A percentile compares a stretch with the other conserved stretches of the same genome.
These are phyloP conservation scores for Physella acuta DNA, from an alignment of 1,140 invertebrate species.

Conservation along the genomic window DNA sequence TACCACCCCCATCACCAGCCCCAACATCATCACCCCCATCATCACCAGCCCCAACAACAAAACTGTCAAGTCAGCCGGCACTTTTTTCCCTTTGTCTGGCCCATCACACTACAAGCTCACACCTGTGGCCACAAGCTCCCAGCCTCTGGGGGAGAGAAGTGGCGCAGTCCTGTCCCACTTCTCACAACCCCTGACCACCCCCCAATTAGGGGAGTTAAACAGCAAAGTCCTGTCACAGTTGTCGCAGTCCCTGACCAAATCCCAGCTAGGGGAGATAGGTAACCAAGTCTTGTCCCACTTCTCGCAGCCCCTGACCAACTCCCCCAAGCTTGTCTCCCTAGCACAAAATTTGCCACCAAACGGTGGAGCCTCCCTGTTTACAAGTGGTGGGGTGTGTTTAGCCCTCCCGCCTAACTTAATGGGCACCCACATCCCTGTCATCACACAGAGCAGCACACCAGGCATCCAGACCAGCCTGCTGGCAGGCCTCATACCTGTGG, in stretches of 20 bases:
- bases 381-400: not conserved
- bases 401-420: slow-evolving; percentile 17
- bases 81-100: slow-evolving; percentile 82
- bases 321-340: not conserved
- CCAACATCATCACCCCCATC: not conserved
- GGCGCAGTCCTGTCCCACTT: not conserved
- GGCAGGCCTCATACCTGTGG: slow-evolving; percentile 8
- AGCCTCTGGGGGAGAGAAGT: not conserved
- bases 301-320: not conserved
- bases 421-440: not conserved
- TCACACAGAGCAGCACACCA: not conserved
- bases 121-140: not conserved
- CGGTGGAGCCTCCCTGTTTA: not conserved
- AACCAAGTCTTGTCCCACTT: not conserved
- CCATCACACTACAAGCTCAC: not conserved
- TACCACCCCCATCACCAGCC: not conserved
- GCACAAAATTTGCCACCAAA: not conserved
- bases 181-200: not conserved
- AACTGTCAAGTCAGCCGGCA: slow-evolving; percentile 83
- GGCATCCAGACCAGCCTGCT: slow-evolving; percentile 1
- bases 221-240: too few relatives aligned
- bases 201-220: too few relatives aligned
- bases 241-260: too few relatives aligned
- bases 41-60: slow-evolving; percentile 26
- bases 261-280: not conserved